A percentile compares a stretch with the other conserved stretches of the same genome.
Evolutionary conservation across 2,888 invertebrate genomes (phyloP).

Genomic region (Aricia artaxerxes): DNA sequence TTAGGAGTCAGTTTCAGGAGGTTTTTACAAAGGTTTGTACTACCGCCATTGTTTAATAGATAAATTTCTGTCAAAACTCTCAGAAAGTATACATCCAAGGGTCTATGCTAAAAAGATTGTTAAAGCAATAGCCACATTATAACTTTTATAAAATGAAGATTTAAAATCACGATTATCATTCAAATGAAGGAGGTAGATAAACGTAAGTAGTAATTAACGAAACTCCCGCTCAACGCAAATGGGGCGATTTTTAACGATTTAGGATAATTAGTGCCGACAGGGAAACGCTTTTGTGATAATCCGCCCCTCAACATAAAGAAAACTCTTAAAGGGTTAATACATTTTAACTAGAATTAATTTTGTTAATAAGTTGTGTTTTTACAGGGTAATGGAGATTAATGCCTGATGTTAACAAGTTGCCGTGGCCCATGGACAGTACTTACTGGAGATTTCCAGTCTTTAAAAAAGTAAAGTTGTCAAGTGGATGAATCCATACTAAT

Average conservation of each 20-base stretch:
- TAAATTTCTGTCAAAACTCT: no score
- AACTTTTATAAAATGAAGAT: not conserved
- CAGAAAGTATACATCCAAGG: not conserved
- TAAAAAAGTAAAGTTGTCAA: no score
- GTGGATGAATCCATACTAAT: no score
- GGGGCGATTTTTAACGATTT: conserved; percentile 19
- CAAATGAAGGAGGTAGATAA: not conserved
- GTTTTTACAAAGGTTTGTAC: no score
- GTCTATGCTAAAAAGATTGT: not conserved
- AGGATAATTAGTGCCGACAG: conserved; percentile 23
- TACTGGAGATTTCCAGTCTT: no score
- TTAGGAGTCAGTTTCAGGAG: no score
- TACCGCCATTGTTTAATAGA: no score
- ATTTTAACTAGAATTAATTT: not conserved
- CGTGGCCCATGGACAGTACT: no score
- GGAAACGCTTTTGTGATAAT: conserved; percentile 8
- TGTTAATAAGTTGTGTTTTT: no score
- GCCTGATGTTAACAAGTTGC: no score
- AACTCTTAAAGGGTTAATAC: conserved; percentile 16
- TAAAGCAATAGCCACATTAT: not conserved
- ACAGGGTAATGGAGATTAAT: no score
- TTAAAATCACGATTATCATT: not conserved
- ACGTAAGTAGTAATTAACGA: conserved; percentile 2
- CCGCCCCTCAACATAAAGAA: not conserved
- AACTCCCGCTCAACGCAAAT: conserved; percentile 2